phyloP scores from a whole-genome alignment of 2,113 vertebrate genomes.

The Rhodinocichla rosea region DNA sequence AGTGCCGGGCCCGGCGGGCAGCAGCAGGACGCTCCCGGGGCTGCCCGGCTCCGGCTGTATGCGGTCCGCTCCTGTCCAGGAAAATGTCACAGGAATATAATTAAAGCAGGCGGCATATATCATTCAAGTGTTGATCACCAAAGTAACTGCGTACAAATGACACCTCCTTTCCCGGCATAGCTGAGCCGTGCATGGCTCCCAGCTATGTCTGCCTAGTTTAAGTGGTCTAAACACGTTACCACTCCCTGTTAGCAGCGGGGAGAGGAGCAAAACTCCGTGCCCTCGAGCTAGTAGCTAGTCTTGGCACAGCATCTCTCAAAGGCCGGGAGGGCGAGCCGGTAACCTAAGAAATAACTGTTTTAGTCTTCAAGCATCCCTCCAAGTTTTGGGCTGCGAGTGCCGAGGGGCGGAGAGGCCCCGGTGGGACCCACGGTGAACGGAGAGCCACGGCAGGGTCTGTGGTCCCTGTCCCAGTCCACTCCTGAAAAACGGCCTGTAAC shows the following conservation, averaged over 20 bases:
- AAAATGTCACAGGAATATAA: conserved; percentile 68
- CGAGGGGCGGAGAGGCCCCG: neutral
- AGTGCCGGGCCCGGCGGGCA: neutral
- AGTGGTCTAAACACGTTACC: conserved; percentile 40
- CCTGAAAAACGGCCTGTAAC: neutral
- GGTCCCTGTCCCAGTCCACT: neutral
- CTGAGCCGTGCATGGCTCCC: conserved; percentile 53
- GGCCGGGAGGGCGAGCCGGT: neutral
- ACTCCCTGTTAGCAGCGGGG: neutral
- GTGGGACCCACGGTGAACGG: neutral
- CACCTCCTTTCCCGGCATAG: conserved; percentile 64
- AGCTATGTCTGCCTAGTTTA: conserved; percentile 52
- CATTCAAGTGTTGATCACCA: conserved; percentile 70
- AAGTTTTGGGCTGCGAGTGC: neutral
- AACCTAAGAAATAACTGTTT: neutral
- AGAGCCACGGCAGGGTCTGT: neutral
- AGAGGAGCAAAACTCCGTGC: neutral
- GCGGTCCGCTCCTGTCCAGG: conserved; percentile 44
- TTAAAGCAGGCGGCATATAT: conserved; percentile 64
- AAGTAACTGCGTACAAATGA: conserved; percentile 74
- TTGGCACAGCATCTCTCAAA: neutral
- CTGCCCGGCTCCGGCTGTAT: conserved; percentile 23
- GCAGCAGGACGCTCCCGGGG: neutral
- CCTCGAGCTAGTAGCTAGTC: neutral
- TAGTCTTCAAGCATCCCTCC: neutral